Evolutionary conservation across 2,888 invertebrate genomes (phyloP).

Genomic region (Hololepta plana): DNA sequence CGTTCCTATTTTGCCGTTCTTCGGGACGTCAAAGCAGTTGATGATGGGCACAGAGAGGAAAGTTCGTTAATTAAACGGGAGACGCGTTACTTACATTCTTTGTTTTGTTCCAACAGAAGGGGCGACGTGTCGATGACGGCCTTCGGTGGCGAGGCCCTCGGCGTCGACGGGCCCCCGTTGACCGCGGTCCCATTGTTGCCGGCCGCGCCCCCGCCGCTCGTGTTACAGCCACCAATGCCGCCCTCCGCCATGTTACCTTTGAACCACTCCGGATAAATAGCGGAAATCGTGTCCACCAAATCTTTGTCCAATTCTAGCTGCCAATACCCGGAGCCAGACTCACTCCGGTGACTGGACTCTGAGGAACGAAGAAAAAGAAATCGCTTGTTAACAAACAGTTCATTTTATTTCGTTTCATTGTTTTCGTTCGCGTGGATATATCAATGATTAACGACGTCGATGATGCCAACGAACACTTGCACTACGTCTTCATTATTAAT

Average conservation of each 20-base stretch:
- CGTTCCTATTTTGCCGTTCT: neutral
- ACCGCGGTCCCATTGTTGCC: constrained; percentile 9
- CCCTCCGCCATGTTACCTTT: constrained; percentile 32
- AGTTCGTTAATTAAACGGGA: neutral
- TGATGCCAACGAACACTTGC: too few species aligned
- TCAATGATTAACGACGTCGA: too few species aligned
- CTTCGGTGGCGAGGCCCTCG: constrained; percentile 64
- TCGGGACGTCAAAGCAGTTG: neutral
- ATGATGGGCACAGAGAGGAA: neutral
- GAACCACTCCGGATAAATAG: constrained; percentile 90
- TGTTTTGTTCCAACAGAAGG: constrained; percentile 89
- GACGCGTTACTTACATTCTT: constrained; percentile 74
- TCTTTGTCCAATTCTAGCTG: constrained; percentile 85
- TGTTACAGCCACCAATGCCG: too few species aligned
- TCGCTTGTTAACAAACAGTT: too few species aligned
- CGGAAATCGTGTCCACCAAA: constrained; percentile 78
- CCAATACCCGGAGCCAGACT: constrained; percentile 67
- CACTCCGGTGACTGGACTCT: constrained; percentile 45
- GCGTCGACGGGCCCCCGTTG: constrained; percentile 14
- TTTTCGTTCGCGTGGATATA: too few species aligned
- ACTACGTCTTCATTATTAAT: too few species aligned
- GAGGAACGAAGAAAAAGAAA: too few species aligned
- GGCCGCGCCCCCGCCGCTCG: constrained; percentile 1
- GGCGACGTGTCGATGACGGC: constrained; percentile 90
- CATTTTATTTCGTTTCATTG: too few species aligned